phyloP scores from a whole-genome alignment of 2,113 vertebrate genomes.

The Lycaon pictus region DNA sequence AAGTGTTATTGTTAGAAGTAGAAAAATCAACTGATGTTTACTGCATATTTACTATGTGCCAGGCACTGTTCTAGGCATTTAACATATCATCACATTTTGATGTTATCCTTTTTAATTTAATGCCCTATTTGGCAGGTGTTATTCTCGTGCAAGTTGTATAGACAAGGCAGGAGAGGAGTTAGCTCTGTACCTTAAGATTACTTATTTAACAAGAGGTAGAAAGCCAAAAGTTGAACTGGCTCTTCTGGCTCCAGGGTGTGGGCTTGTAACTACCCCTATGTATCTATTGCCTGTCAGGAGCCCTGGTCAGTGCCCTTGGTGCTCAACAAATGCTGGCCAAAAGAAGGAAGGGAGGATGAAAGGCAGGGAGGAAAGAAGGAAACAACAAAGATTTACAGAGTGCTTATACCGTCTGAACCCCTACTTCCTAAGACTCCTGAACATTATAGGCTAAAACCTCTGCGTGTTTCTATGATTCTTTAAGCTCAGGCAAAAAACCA shows the following conservation, averaged over 20 bases:
- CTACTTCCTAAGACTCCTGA: constrained; percentile 53
- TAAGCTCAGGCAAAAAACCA: constrained; percentile 57
- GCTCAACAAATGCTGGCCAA: background rate
- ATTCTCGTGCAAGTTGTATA: constrained; percentile 16
- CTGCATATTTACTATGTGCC: background rate
- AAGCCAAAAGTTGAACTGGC: background rate
- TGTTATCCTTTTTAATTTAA: background rate
- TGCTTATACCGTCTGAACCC: background rate
- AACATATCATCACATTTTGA: background rate
- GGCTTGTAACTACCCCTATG: background rate
- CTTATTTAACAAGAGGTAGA: background rate
- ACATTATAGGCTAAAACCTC: background rate
- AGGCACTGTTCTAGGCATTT: constrained; percentile 18
- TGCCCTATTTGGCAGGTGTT: background rate
- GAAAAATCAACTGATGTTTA: constrained; percentile 23
- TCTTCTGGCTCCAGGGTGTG: background rate
- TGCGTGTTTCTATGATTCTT: constrained; percentile 28
- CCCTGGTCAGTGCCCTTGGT: background rate
- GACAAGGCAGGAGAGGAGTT: background rate
- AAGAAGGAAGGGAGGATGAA: background rate
- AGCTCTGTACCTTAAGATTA: background rate
- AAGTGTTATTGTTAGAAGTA: constrained; percentile 48
- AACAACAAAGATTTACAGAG: constrained; percentile 41
- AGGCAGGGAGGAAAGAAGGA: background rate
- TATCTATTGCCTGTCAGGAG: background rate